Conservation (phyloP, 2,797 vertebrate species). For the Melanotaenia maccullochi region DNA sequence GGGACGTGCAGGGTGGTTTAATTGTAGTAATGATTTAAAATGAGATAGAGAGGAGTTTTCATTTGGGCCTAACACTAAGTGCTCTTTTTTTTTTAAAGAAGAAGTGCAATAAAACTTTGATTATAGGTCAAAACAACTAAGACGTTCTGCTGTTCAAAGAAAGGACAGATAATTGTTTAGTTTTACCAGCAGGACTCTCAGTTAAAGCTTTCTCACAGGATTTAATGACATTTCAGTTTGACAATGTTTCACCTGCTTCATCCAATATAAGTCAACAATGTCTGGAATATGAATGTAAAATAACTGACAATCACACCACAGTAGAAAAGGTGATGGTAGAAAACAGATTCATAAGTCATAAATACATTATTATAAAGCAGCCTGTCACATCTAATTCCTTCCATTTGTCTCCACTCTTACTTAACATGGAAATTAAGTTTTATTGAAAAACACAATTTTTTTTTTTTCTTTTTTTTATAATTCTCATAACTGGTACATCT, state of each 20-base stretch:
- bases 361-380: neutral
- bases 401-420: neutral
- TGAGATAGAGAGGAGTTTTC: conserved; percentile 20
- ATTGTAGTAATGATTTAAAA: conserved; percentile 45
- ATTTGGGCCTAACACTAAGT: conserved; percentile 20
- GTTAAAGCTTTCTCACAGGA: neutral
- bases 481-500: neutral
- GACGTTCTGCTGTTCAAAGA: neutral
- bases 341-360: neutral
- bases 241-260: neutral
- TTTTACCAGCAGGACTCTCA: conserved; percentile 8
- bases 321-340: neutral
- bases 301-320: neutral
- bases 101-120: conserved; percentile 4
- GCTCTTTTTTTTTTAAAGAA: conserved; percentile 4
- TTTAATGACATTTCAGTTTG: neutral
- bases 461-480: neutral
- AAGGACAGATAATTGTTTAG: neutral
- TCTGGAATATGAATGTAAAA: neutral
- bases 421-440: neutral
- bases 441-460: neutral
- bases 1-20: conserved; percentile 28
- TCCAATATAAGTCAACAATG: neutral
- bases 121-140: neutral
- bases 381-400: neutral